Base-by-base conservation (phyloP, 2,113 vertebrate genomes). In the Carollia perspicillata region DNA sequence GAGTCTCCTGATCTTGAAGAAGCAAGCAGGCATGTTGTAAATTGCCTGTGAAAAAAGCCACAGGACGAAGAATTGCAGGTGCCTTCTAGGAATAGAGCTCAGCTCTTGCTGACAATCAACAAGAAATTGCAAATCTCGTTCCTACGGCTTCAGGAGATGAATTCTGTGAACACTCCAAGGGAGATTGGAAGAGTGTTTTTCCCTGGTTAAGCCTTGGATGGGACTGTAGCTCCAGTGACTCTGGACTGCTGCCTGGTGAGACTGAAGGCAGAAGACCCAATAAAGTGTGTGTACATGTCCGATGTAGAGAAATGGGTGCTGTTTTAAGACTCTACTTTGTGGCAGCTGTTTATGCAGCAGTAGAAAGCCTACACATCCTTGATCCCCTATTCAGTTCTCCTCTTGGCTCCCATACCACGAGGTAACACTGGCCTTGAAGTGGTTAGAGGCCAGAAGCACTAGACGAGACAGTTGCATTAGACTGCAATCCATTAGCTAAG, bases 321-420 rank as follows among this genome's bases (percentile, higher is more conserved):
- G 30, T 20, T 7, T 63, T 40, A 66, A 30, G 8, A 28, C 30
- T 84, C 11, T 71, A 12, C 5, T 83, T 42, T 47, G 16, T 42
- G 35, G 16, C 1, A 3, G 3, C n/a, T 74, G 3, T 1, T 37
- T 77, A 22, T n/a, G 5, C 1, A 74, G 28, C 3, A 5, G 14
- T 26, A 84, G 47, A 86, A 83, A 80, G 37, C 10, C 20, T n/a
- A 12, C 11, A 8, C 30, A 35, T 51, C 51, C 35, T 26, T 2
- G 7, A 20, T 78, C 22, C 74, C n/a, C 26, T 44, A 22, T 22
- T 80, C 13, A 18, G 4, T 40, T 14, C 7, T 69, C 26, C n/a
- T 89, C 28, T n/a, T 81, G 47, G n/a, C 7, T 78, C 55, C 51
- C 12, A 2, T 13, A 72, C 6, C 20, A 6, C 40, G 4, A 22